Percentiles rank a stretch among this genome's conserved stretches.
phyloP scores from a whole-genome alignment of 1,140 invertebrate species.

The Drosophila pectinifera region DNA sequence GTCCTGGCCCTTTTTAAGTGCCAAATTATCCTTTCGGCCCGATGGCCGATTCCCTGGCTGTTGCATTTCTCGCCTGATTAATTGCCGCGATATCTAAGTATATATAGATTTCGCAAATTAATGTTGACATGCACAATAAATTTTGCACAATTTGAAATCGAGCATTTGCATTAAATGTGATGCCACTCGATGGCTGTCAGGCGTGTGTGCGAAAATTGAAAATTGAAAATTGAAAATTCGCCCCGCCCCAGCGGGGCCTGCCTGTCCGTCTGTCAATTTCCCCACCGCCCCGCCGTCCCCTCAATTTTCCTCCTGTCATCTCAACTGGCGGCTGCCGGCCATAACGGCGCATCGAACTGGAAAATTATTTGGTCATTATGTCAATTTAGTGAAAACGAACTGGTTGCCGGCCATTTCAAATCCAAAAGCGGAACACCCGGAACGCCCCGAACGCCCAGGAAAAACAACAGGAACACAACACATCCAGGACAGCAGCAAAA shows the following conservation, averaged over 20 bases:
- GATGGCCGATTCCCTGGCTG: constrained; percentile 5
- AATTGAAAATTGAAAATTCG: too few relatives aligned
- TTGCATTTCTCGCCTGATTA: constrained; percentile 75
- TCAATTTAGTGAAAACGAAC: constrained; percentile 69
- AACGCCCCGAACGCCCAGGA: too few relatives aligned
- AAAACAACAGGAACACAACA: constrained; percentile 10
- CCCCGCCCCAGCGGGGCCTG: background rate
- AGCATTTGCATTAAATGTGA: constrained; percentile 76
- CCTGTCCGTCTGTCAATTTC: constrained; percentile 19
- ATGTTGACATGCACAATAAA: constrained; percentile 81
- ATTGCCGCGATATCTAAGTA: constrained; percentile 54
- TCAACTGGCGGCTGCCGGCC: constrained; percentile 2
- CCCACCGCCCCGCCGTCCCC: too few relatives aligned
- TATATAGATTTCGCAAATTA: constrained; percentile 64
- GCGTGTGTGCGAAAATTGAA: constrained; percentile 67
- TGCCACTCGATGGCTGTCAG: constrained; percentile 65
- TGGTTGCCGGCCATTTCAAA: constrained; percentile 25
- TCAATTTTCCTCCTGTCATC: constrained; percentile 13
- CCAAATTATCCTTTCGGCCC: constrained; percentile 67
- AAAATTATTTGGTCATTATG: constrained; percentile 83
- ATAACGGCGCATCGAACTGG: constrained; percentile 69
- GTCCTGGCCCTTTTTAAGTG: constrained; percentile 78
- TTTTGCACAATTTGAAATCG: constrained; percentile 73
- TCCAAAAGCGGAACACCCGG: constrained; percentile 11
- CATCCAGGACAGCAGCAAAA: background rate